Conservation (phyloP, 92 coral and sea anemone species). For the Metridium senile region DNA sequence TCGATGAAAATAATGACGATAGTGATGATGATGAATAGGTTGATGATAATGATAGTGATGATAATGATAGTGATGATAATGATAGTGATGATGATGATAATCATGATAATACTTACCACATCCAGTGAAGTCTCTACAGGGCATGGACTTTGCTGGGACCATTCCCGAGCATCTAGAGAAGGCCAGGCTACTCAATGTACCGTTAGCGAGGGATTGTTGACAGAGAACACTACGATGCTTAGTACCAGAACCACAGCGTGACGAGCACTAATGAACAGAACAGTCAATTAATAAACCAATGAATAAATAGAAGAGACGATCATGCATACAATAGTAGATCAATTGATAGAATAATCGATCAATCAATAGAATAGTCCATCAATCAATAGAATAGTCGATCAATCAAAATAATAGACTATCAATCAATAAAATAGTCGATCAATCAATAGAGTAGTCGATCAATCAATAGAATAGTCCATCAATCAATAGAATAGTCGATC, state of each 20-base stretch:
- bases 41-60: neutral
- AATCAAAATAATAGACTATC: neutral
- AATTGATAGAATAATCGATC: neutral
- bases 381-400: neutral
- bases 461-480: neutral
- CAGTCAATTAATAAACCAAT: neutral
- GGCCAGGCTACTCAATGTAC: slow-evolving; percentile 7
- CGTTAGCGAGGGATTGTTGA: slow-evolving; percentile 39
- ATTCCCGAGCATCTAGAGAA: slow-evolving; percentile 19
- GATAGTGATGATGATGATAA: neutral
- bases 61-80: neutral
- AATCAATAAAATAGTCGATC: neutral
- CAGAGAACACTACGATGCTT: slow-evolving; percentile 43
- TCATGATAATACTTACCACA: slow-evolving; percentile 36
- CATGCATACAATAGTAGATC: neutral
- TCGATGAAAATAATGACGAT: neutral
- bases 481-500: neutral
- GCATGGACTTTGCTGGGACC: slow-evolving; percentile 26
- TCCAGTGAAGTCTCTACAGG: slow-evolving; percentile 18
- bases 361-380: no score
- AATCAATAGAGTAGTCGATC: neutral
- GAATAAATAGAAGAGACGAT: neutral
- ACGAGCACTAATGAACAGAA: slow-evolving; percentile 47
- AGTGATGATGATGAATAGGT: neutral
- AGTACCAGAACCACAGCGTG: slow-evolving; percentile 47